Conservation (phyloP, 2,113 vertebrate species). For the Sinocyclocheilus maitianheensis region DNA sequence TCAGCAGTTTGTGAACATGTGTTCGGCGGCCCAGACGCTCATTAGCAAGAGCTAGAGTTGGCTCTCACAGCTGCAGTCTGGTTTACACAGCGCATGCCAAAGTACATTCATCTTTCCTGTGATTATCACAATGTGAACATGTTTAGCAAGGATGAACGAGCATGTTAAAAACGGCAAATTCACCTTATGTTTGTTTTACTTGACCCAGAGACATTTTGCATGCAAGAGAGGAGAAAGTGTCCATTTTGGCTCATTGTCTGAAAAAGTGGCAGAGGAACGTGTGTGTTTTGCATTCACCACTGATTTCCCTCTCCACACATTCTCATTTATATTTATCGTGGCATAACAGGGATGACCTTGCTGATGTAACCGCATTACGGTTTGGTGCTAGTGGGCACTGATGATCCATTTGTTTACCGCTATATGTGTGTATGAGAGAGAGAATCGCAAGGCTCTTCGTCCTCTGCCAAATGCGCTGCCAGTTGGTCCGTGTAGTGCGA, state of each 20-base stretch:
- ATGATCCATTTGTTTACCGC: constrained; percentile 23
- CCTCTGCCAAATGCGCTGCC: constrained; percentile 33
- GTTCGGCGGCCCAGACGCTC: background rate
- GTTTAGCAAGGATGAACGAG: constrained; percentile 20
- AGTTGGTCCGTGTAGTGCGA: constrained; percentile 37
- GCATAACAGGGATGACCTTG: constrained; percentile 73
- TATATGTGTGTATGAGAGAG: background rate
- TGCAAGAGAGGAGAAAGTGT: constrained; percentile 35
- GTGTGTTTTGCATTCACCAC: constrained; percentile 14
- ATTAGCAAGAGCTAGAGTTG: constrained; percentile 22
- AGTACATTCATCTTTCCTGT: constrained; percentile 18
- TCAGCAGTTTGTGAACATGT: constrained; percentile 38
- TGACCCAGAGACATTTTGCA: constrained; percentile 1
- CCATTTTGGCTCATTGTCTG: constrained; percentile 4
- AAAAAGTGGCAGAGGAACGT: background rate
- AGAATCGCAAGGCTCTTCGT: background rate
- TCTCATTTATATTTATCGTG: constrained; percentile 69
- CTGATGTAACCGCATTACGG: constrained; percentile 53
- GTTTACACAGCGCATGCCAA: constrained; percentile 5
- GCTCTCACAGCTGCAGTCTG: background rate
- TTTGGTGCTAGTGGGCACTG: constrained; percentile 33
- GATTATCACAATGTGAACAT: constrained; percentile 29
- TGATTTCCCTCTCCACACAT: constrained; percentile 45
- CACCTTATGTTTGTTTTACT: constrained; percentile 12
- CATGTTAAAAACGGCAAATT: background rate